Base-by-base conservation (phyloP, 2,797 vertebrate species). In the Danio choprae region DNA sequence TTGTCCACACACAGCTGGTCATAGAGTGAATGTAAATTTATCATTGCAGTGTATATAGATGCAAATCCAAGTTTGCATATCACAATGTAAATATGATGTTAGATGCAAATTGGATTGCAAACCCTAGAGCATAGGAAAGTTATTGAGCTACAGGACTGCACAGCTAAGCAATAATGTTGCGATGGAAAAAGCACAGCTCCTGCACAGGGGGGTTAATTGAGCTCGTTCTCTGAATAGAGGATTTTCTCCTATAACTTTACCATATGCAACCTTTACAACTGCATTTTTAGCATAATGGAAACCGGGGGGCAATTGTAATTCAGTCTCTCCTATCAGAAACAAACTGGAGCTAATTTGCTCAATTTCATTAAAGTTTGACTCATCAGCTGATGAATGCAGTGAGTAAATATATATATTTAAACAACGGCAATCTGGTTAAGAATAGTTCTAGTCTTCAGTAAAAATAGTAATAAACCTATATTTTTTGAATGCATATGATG, bases 161-260 rank as follows among this genome's bases (percentile, higher is more conserved):
- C 29, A 71, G 67, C 48, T 16, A 74, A 65, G 62, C 68, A 65
- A 71, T 71, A 68, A 63, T 50, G 11, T 51, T 51, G 60, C 51
- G n/a, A 20, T 55, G 53, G 75, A 73, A 78, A 71, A 73, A 29
- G 64, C 50, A 51, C 41, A 63, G 50, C 62, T 78, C 13, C 50
- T 15, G 36, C 13, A 18, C 50, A 43, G 16, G 8, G 40, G n/a
- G 59, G 13, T 18, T 82, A 29, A 72, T 16, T 73, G n/a, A 73
- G 41, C 22, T 50, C 8, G 0, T 11, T 36, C 18, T 41, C 3
- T 53, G 15, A 48, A 68, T 36, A 59, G 22, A 13, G n/a, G 29
- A 77, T 56, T 77, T 18, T 56, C 13, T 53, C 18, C 0, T 13
- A n/a, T 63, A 43, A 50, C 58, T 20, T 38, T 13, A 22, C 9